Base-by-base conservation (phyloP, 2,888 invertebrate species). In the Apoda limacodes region DNA sequence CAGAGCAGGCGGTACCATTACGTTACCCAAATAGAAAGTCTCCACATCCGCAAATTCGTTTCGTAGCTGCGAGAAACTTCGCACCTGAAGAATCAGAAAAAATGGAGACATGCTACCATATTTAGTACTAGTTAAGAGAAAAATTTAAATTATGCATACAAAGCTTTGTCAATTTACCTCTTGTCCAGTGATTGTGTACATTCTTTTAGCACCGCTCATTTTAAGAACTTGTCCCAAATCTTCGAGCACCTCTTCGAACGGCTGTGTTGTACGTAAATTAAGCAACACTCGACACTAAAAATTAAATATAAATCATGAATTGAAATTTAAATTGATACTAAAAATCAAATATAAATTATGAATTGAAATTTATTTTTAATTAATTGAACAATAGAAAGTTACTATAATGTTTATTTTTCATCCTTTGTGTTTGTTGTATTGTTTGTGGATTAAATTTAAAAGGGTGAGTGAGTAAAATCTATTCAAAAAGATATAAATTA, bases 201-300 rank as follows among this genome's bases (percentile, higher is more conserved):
- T 93, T 63, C 91, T 85, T 64, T 92, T 92, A 42, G 93, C 93
- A 37, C 93, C 91, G 55, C 87, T 92, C 88, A 94, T 92, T 82
- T 93, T 94, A 42, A 97, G 82, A 25, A 95, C 93, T 78, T 93
- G 92, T 25, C 95, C 95, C 55, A 97, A 84, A 71, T 97, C 96
- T 63, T 91, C 91, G 34, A 97, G 81, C 17, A 97, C 93, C 60
- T 96, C 95, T 71, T 96, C 96, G 60, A 95, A 97, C 0, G 94
- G 93, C 57, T 96, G 95, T 15, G 92, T 89, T 10, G 96, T 96
- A 42, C 93, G 88, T 49, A 96, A 85, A 63, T 97, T 97, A 39
- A 97, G 80, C 45, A 97, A 80, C 27, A 97, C 94, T 40, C 94
- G 90, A 63, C 94, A 93, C 92, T 94, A 81, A 5, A 52, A 62